phyloP scores from a whole-genome alignment of 2,797 vertebrate genomes.

The Austrolebias charrua region DNA sequence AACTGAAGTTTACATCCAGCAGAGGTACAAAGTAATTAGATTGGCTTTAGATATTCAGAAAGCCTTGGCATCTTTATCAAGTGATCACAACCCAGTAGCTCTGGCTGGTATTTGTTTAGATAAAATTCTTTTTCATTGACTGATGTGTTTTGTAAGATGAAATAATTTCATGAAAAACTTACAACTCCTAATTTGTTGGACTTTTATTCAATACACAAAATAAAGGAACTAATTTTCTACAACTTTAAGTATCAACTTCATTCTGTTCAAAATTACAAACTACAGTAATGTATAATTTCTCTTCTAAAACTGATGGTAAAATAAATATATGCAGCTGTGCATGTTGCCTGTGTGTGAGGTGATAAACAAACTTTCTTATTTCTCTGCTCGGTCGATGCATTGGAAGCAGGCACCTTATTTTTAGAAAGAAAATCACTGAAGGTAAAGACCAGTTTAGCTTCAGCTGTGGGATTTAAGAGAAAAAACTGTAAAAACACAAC shows the following conservation, averaged over 20 bases:
- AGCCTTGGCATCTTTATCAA: too few relatives aligned
- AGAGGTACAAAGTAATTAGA: too few relatives aligned
- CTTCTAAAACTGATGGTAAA: slow-evolving; percentile 14
- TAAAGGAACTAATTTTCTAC: too few relatives aligned
- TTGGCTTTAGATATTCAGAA: too few relatives aligned
- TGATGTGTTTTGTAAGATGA: not conserved
- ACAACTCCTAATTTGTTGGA: not conserved
- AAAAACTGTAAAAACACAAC: slow-evolving; percentile 29
- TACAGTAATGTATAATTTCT: not conserved
- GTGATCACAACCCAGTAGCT: too few relatives aligned
- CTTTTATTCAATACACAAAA: not conserved
- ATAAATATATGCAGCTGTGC: slow-evolving; percentile 20
- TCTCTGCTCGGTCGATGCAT: not conserved
- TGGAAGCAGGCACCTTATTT: slow-evolving; percentile 48
- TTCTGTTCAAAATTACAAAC: not conserved
- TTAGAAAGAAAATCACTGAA: slow-evolving; percentile 44
- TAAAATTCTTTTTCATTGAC: too few relatives aligned
- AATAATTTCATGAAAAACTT: not conserved
- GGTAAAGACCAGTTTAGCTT: slow-evolving; percentile 25
- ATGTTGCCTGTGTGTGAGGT: slow-evolving; percentile 4
- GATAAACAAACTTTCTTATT: slow-evolving; percentile 23
- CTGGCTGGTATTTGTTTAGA: too few relatives aligned
- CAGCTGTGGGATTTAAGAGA: slow-evolving; percentile 50
- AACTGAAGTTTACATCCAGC: too few relatives aligned
- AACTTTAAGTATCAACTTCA: not conserved